Conservation (phyloP, 2,113 vertebrate species). For the Meleagris gallopavo region DNA sequence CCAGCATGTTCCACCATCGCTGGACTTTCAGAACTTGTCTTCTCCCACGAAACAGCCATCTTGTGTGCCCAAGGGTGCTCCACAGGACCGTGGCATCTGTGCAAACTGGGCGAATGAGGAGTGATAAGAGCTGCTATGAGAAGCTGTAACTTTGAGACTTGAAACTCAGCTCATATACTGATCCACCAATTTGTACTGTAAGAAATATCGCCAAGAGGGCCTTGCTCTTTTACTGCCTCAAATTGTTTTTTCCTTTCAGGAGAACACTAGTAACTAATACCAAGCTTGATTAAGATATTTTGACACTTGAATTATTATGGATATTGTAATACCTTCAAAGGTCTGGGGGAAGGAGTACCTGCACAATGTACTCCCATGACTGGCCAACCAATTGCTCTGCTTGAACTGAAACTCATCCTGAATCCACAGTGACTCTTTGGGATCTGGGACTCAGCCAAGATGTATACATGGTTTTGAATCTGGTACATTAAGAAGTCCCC, state of each 20-base stretch:
- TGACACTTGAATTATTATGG: background rate
- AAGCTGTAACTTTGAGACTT: background rate
- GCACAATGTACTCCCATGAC: background rate
- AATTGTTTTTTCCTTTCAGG: background rate
- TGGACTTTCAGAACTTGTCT: background rate
- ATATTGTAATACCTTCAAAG: slow-evolving; percentile 13
- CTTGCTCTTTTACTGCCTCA: background rate
- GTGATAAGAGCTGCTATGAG: background rate
- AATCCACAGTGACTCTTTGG: background rate
- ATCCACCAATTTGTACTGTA: background rate
- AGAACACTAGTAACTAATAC: background rate
- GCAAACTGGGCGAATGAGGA: background rate
- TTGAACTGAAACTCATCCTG: slow-evolving; percentile 17
- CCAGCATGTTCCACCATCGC: background rate
- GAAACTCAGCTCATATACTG: background rate
- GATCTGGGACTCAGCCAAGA: background rate
- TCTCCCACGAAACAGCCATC: background rate
- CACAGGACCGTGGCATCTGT: background rate
- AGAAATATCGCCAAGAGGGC: background rate
- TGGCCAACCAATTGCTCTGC: background rate
- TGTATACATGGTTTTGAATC: background rate
- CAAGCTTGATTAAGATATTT: background rate
- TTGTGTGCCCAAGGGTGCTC: background rate
- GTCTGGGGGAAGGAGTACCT: background rate
- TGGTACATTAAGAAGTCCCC: background rate